phyloP scores from a whole-genome alignment of 2,113 vertebrate genomes.

The Maccullochella peelii region DNA sequence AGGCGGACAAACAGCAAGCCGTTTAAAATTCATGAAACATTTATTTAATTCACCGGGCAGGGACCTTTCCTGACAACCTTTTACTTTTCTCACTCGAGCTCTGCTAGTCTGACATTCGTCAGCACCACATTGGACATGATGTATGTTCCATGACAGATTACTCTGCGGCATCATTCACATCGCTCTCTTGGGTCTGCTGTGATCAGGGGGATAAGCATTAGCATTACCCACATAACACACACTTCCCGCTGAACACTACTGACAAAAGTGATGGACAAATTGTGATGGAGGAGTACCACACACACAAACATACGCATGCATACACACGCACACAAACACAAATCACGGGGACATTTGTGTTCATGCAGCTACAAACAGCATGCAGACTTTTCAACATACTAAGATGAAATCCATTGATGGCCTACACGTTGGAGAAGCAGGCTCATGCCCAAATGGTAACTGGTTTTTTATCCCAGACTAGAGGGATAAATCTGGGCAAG shows the following conservation, averaged over 20 bases:
- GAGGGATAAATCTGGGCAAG: conserved; percentile 10
- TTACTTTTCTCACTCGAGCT: conserved; percentile 63
- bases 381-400: background rate
- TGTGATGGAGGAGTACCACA: conserved; percentile 8
- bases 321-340: background rate
- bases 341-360: background rate
- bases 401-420: background rate
- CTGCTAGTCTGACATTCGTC: conserved; percentile 74
- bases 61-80: conserved; percentile 80
- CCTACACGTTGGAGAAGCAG: background rate
- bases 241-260: conserved; percentile 25
- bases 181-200: conserved; percentile 46
- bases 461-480: conserved; percentile 22
- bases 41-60: conserved; percentile 79
- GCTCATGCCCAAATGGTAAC: background rate
- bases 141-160: conserved; percentile 72
- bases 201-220: conserved; percentile 57
- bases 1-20: conserved; percentile 81
- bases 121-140: conserved; percentile 73
- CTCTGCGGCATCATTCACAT: conserved; percentile 62
- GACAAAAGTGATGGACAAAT: conserved; percentile 37
- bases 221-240: conserved; percentile 22
- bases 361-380: background rate
- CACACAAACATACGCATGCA: background rate
- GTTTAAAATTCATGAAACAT: conserved; percentile 85